A percentile compares a stretch with the other conserved stretches of the same genome.
phyloP scores from a whole-genome alignment of 1,140 invertebrate species.

The Drosophila simulans region DNA sequence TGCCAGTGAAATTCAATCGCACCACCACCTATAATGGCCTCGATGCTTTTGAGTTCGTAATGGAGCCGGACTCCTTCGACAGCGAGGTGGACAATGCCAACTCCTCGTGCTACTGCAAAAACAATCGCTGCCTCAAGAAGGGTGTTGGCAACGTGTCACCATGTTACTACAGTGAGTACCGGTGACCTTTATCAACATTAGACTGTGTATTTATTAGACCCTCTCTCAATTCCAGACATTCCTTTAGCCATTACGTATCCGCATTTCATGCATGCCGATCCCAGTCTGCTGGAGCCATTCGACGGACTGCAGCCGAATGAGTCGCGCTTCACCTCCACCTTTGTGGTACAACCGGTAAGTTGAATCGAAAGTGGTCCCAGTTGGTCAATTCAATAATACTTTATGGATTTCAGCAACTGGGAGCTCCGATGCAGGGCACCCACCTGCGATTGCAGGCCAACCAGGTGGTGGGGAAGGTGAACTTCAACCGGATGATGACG shows the following conservation, averaged over 20 bases:
- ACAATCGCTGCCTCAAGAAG: slow-evolving; percentile 88
- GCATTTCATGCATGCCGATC: slow-evolving; percentile 91
- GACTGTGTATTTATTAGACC: neutral
- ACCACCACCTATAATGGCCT: slow-evolving; percentile 51
- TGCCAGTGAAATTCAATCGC: slow-evolving; percentile 86
- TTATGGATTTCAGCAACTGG: slow-evolving; percentile 85
- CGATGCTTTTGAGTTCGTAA: slow-evolving; percentile 84
- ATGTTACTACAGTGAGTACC: slow-evolving; percentile 89
- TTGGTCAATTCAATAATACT: too few relatives aligned
- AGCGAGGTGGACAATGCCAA: slow-evolving; percentile 58
- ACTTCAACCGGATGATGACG: slow-evolving; percentile 85
- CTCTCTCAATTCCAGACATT: slow-evolving; percentile 85
- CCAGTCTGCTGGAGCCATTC: slow-evolving; percentile 87
- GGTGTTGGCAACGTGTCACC: slow-evolving; percentile 89
- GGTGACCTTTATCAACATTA: accelerated
- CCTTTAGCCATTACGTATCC: slow-evolving; percentile 90
- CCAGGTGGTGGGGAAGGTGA: slow-evolving; percentile 87
- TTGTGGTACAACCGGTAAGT: slow-evolving; percentile 86
- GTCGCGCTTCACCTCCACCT: slow-evolving; percentile 85
- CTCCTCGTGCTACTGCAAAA: slow-evolving; percentile 84
- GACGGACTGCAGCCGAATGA: slow-evolving; percentile 88
- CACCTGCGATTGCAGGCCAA: slow-evolving; percentile 89
- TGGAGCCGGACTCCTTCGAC: slow-evolving; percentile 87
- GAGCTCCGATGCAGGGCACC: slow-evolving; percentile 86
- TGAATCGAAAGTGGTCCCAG: neutral